Evolutionary conservation across 2,888 invertebrate genomes (phyloP).

Genomic region (Incurvaria masculella): DNA sequence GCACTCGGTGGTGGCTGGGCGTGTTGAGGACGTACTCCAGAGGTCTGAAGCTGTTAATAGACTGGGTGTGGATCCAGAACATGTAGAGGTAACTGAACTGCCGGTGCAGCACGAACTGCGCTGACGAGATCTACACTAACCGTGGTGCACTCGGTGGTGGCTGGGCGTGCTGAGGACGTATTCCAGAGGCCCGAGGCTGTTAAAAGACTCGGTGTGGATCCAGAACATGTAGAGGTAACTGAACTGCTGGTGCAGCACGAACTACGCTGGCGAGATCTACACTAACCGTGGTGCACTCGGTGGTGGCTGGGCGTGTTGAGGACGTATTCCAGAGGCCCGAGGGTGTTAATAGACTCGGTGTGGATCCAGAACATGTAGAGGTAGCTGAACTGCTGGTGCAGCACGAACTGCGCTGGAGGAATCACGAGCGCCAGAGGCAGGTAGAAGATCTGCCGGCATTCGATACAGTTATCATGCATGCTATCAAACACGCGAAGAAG

Average conservation of each 20-base stretch:
- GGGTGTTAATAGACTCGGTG: constrained; percentile 73
- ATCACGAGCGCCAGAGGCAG: constrained; percentile 71
- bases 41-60: too few relatives aligned
- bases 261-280: constrained; percentile 68
- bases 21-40: too few relatives aligned
- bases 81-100: too few relatives aligned
- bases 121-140: too few relatives aligned
- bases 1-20: too few relatives aligned
- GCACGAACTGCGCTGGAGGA: constrained; percentile 74
- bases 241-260: constrained; percentile 84
- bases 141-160: constrained; percentile 85
- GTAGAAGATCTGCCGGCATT: constrained; percentile 65
- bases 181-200: constrained; percentile 79
- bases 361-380: constrained; percentile 95
- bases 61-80: too few relatives aligned
- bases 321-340: constrained; percentile 84
- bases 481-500: too few relatives aligned
- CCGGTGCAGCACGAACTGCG: too few relatives aligned
- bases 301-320: constrained; percentile 91
- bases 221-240: constrained; percentile 91
- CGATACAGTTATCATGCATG: too few relatives aligned
- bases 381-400: constrained; percentile 85
- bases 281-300: constrained; percentile 75
- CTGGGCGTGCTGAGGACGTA: constrained; percentile 85
- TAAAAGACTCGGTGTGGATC: constrained; percentile 86